These are phyloP conservation scores for Arremon brunneinucha DNA, from an alignment of 2,797 vertebrate species.

Conservation along the genomic window DNA sequence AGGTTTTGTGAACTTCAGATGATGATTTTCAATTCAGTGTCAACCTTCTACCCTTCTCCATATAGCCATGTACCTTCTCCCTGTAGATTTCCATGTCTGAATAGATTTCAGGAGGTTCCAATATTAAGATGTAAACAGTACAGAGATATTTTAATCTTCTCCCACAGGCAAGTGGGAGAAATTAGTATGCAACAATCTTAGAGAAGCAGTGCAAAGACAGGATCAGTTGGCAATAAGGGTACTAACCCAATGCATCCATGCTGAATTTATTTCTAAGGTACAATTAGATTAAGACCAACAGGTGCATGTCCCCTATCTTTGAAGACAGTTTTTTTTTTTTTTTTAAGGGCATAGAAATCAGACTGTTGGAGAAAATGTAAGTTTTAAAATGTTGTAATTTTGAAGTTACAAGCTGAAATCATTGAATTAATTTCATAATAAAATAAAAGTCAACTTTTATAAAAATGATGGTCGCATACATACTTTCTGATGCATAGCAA, in stretches of 20 bases:
- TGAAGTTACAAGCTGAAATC: background rate
- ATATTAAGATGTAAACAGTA: background rate
- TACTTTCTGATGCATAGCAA: conserved; percentile 86
- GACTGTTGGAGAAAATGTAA: background rate
- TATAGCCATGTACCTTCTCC: background rate
- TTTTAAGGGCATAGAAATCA: background rate
- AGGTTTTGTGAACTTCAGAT: background rate
- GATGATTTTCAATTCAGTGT: background rate
- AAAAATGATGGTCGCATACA: conserved; percentile 20
- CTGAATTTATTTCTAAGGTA: background rate
- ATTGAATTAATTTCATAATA: background rate
- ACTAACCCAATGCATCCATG: background rate
- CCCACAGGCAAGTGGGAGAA: background rate
- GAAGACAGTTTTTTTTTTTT: background rate
- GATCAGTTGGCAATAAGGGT: background rate
- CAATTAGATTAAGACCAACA: background rate
- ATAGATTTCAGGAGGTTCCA: background rate
- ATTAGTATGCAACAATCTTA: background rate
- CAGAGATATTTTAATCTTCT: background rate
- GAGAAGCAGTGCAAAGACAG: background rate
- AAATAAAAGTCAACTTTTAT: background rate
- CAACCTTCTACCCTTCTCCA: background rate
- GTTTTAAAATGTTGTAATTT: background rate
- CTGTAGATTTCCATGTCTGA: background rate
- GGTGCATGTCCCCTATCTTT: accelerated